These are phyloP conservation scores for Malurus splendens DNA, from an alignment of 2,797 vertebrate genomes.

Conservation along the genomic window DNA sequence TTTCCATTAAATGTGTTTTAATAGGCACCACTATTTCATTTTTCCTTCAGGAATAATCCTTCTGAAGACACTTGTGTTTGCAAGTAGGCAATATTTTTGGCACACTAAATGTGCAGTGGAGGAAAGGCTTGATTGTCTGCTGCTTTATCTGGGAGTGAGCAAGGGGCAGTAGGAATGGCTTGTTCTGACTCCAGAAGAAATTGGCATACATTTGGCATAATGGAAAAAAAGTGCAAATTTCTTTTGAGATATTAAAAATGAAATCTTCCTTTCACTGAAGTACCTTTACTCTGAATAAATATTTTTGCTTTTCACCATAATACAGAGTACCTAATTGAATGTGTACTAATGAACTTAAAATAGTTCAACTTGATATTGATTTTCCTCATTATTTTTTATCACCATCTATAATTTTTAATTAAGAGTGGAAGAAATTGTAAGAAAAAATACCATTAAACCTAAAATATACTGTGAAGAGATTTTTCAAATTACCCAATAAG, in stretches of 20 bases:
- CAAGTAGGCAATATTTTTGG: slow-evolving; percentile 1
- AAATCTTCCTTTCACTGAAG: background rate
- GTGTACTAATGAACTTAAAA: background rate
- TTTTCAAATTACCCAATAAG: background rate
- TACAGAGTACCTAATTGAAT: background rate
- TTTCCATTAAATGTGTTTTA: background rate
- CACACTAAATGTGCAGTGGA: background rate
- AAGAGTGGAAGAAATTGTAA: background rate
- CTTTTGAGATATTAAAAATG: background rate
- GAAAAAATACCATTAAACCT: background rate
- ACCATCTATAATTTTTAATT: background rate
- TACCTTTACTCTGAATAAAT: background rate
- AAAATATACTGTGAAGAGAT: background rate
- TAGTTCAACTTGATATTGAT: background rate
- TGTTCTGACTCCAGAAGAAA: background rate
- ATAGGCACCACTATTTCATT: background rate
- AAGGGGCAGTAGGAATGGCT: background rate
- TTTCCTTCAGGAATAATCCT: slow-evolving; percentile 2
- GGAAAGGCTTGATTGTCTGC: background rate
- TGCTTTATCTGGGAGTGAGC: background rate
- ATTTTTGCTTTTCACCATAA: background rate
- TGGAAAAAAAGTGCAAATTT: background rate
- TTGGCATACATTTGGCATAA: background rate
- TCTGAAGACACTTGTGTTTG: background rate
- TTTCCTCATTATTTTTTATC: background rate